Conservation (phyloP, 2,113 vertebrate species). For the Grus americana region DNA sequence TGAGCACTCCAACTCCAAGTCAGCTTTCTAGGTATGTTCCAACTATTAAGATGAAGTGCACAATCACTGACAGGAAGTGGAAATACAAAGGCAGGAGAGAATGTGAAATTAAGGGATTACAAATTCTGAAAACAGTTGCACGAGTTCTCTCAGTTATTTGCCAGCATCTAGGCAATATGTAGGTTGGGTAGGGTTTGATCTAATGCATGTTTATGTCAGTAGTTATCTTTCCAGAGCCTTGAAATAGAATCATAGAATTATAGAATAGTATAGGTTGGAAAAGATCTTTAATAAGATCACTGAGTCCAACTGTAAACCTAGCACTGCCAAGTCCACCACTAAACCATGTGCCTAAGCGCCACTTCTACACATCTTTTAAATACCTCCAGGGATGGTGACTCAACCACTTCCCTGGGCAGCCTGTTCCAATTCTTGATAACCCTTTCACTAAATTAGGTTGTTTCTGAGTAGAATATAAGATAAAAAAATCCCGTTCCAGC, state of each 20-base stretch:
- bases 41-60: background rate
- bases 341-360: too few species aligned
- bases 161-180: background rate
- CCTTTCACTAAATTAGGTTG: background rate
- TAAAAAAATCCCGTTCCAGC: background rate
- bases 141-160: background rate
- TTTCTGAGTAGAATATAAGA: background rate
- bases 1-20: background rate
- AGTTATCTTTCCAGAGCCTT: background rate
- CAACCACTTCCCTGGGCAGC: background rate
- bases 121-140: background rate
- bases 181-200: background rate
- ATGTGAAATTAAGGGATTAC: background rate
- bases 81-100: background rate
- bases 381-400: background rate
- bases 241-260: background rate
- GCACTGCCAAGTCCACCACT: background rate
- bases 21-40: background rate
- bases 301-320: background rate
- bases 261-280: background rate
- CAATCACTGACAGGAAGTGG: background rate
- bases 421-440: background rate
- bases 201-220: background rate
- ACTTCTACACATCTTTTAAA: background rate
- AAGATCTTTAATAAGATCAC: background rate